Base-by-base conservation (phyloP, 2,113 vertebrate genomes). In the Himantopus leucocephalus region DNA sequence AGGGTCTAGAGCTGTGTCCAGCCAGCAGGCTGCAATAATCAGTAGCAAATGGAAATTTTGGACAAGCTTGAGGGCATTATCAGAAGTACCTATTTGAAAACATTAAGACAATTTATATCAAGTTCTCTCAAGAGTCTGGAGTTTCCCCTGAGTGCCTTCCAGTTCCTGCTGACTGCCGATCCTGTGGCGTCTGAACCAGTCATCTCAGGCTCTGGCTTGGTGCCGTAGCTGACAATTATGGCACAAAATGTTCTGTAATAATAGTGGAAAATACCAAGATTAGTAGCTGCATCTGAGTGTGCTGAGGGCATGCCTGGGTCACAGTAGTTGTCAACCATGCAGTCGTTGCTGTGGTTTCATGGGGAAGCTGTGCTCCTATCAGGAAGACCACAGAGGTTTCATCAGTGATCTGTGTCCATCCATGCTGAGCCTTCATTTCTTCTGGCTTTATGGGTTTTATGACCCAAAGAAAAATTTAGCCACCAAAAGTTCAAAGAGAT, bases 331-430 rank as follows among this genome's bases (percentile, higher is more conserved):
- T 43, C 17, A 52, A 12, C 12, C 32, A 35, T 9, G 21, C 12
- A 14, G 23, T 43, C 2, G 0, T 39, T 2, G 0, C 26, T 58
- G 45, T 30, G 12, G 21, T 74, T 88, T 89, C 34, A 23, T 0
- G 0, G 26, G 7, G 22, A 74, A 56, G 4, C 8, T 37, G 20
- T 18, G 21, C 2, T 83, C 19, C 34, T 14, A 16, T 27, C 48
- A 52, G 29, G 12, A 83, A 83, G 3, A 6, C 45, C 23, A 6
- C 9, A 27, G 53, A 84, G 22, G 3, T 64, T 67, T 74, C 34
- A 17, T 74, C 34, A 17, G 37, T 34, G 8, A 32, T 21, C 22
- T 43, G 13, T 10, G 7, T 73, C 24, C 8, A 13, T 43, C 39
- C 12, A 9, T 14, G 29, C 20, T 39, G 15, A 91, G 20, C 30